Evolutionary conservation across 92 coral and sea anemone species (phyloP), one percentile per base, ranked within the genome.

Genomic region (Parazoanthus darwini): DNA sequence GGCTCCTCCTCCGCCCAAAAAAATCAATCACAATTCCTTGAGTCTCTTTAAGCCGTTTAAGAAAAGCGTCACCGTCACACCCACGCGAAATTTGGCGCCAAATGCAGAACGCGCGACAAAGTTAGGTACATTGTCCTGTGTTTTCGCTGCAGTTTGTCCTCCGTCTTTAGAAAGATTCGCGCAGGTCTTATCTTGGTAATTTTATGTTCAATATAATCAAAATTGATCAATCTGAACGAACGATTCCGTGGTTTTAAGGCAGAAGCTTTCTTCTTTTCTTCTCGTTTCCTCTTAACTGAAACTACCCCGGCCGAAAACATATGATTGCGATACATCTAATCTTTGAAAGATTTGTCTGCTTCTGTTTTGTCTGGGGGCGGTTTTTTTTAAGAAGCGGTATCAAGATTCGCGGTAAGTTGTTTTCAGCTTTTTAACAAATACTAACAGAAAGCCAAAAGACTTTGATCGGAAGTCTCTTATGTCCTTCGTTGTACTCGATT

Each of bases 331-430:
- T 42, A 44, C 25, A 2, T n/a, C 16, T 29, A 29, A 65, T 11
- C 3, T 16, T 54, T n/a, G 25, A 63, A 51, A n/a, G n/a, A 38
- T 66, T 66, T 23, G 67, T 10, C 14, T 22, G 71, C 20, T 22
- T 81, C 56, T 82, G 86, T 82, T 66, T 39, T 10, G 77, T 63
- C 86, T 82, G 8, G 22, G 63, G 77, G 75, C 48, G 75, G 77
- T 82, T 42, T 82, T 42, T 82, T 22, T 37, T 8, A 35, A 16
- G 59, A 65, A 15, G 35, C 44, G 73, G 22, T 29, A 76, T 51
- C 85, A 80, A 14, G 44, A 18, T 18, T 48, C 51, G 51, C 10
- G 33, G 36, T 0, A 80, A 22, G 36, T 18, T 44, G 46, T 13
- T 25, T 18, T 76, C 29, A 16, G 43, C 39, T 72, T 72, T 14